These are phyloP conservation scores for Murina feae DNA, from an alignment of 2,113 vertebrate genomes.

Conservation along the genomic window DNA sequence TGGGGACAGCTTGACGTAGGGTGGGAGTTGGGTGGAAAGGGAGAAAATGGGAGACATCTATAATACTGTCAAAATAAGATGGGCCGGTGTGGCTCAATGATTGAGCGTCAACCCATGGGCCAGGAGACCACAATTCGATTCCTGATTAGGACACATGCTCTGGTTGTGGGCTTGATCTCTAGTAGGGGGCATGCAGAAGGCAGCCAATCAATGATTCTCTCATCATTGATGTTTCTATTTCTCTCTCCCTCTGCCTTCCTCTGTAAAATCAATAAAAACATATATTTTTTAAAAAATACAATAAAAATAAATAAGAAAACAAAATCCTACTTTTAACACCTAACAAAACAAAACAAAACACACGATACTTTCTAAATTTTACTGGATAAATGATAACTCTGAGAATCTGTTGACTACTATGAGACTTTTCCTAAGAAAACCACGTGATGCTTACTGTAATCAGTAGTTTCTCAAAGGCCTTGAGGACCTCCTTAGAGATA, in stretches of 20 bases:
- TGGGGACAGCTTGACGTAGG: background rate
- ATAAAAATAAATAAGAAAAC: no score
- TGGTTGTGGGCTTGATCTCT: no score
- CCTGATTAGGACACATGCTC: no score
- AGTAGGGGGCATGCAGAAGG: no score
- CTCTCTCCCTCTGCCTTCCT: no score
- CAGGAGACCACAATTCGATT: no score
- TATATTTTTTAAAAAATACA: no score
- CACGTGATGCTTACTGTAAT: background rate
- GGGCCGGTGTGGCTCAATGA: no score
- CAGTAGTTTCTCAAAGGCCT: background rate
- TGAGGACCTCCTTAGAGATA: background rate
- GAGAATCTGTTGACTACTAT: background rate
- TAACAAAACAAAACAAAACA: background rate
- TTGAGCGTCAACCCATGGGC: no score
- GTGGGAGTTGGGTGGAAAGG: background rate
- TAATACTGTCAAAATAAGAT: background rate
- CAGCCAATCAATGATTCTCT: no score
- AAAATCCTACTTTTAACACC: background rate
- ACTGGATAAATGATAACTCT: background rate
- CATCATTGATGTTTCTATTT: no score
- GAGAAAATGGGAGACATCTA: background rate
- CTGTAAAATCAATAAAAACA: no score
- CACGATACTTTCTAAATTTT: background rate
- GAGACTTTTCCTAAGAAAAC: background rate